Conservation (phyloP, 2,797 vertebrate genomes). For the Phoeniculus purpureus region DNA sequence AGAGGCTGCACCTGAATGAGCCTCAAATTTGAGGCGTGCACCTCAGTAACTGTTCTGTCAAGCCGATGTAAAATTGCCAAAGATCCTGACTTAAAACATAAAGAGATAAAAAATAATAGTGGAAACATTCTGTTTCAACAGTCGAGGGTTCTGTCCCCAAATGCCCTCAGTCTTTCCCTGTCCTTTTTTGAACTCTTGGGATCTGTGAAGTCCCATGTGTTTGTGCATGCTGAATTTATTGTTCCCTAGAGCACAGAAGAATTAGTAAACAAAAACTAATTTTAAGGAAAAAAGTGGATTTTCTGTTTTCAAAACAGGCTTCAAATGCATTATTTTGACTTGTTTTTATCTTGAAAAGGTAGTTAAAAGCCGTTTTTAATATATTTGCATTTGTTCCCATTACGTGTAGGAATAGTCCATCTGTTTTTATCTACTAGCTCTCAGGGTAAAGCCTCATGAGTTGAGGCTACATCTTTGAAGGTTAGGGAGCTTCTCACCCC, state of each 20-base stretch:
- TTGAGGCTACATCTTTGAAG: background rate
- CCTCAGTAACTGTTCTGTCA: background rate
- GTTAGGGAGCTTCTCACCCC: background rate
- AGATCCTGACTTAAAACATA: background rate
- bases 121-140: background rate
- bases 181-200: background rate
- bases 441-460: background rate
- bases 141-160: background rate
- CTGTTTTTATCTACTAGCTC: background rate
- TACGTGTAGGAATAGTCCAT: background rate
- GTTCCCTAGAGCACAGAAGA: constrained; percentile 10
- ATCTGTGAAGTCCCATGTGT: background rate
- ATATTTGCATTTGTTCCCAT: background rate
- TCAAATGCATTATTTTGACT: background rate
- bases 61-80: background rate
- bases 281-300: background rate
- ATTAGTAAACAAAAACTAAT: constrained; percentile 33
- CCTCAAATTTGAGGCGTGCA: background rate
- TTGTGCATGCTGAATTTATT: constrained; percentile 16
- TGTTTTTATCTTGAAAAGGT: background rate
- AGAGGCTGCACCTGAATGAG: background rate
- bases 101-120: background rate
- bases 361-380: background rate
- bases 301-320: background rate
- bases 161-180: background rate